phyloP scores from a whole-genome alignment of 2,113 vertebrate species.

The Malurus melanocephalus region DNA sequence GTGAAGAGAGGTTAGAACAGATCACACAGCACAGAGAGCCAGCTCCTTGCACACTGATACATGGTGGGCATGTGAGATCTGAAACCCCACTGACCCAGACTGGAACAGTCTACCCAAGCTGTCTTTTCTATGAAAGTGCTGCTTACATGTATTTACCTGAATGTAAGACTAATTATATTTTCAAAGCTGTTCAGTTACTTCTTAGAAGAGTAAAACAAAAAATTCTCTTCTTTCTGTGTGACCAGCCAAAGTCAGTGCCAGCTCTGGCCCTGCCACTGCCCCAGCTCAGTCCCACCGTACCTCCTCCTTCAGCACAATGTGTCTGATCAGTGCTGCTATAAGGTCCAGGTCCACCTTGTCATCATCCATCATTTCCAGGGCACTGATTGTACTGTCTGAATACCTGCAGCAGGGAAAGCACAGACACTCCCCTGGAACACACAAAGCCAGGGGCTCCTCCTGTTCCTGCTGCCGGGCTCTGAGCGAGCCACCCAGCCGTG shows the following conservation, averaged over 20 bases:
- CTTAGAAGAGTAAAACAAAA: neutral
- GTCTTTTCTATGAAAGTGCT: neutral
- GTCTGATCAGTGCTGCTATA: slow-evolving; percentile 85
- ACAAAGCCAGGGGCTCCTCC: neutral
- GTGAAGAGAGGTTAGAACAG: neutral
- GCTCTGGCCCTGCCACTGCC: neutral
- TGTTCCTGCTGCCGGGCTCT: neutral
- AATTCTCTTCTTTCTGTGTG: neutral
- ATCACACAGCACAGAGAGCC: neutral
- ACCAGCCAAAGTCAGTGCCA: neutral
- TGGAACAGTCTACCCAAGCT: neutral
- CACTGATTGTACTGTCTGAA: slow-evolving; percentile 82
- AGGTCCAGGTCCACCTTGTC: slow-evolving; percentile 94
- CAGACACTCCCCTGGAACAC: neutral
- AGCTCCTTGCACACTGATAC: neutral
- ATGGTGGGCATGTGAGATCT: neutral
- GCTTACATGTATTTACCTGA: neutral
- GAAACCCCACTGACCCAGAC: neutral
- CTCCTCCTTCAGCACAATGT: slow-evolving; percentile 90
- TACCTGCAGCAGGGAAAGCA: slow-evolving; percentile 73
- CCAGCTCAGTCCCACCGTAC: slow-evolving; percentile 60
- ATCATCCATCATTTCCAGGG: slow-evolving; percentile 87
- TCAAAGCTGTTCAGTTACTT: neutral
- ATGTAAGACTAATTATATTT: rapidly evolving
- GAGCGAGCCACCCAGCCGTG: neutral